Evolutionary conservation across 2,113 vertebrate genomes (phyloP), one percentile per base, ranked within the genome.

Genomic region (Capreolus pygargus): DNA sequence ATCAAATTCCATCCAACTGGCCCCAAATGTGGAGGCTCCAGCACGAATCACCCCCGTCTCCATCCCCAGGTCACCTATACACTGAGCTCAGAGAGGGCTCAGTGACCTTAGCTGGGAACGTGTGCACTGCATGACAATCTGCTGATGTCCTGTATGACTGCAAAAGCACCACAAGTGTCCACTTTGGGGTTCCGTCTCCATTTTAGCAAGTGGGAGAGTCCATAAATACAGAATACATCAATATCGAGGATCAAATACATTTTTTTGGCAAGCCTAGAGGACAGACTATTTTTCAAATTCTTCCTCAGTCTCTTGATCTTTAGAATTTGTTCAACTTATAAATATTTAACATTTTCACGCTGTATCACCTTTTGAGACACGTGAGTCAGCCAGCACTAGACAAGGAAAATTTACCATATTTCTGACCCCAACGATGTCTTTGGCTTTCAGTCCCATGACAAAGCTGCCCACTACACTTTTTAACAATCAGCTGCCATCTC

Each of bases 121-220:
- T 11, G 6, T 1, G 6, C 16, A 15, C 1, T 13, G 8, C 0
- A 12, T 0, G 10, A 47, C 14, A 36, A 7, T 11, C 23, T 76
- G 6, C 17, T 43, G 6, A 47, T 4, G 45, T 47, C 36, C 4
- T 55, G 7, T 5, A 86, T 25, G 39, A 67, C 67, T 27, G 28
- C 28, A 8, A 70, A 67, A 11, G 7, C 4, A 16, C 57, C 1
- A 0, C 0, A 1, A 57, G 6, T 50, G 14, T 78, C 58, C 17
- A 19, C 28, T 76, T 74, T 4, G 39, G 90, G 47, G 21, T 45
- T 61, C 57, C 4, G 21, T 64, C 74, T 45, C 55, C 12, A 87
- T 79, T 70, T 88, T 36, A 88, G 28, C 89, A 84, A 90, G 28
- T 6, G 60, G 55, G 13, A 54, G 55, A 93, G 86, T 52, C 7